Evolutionary conservation across 2,888 invertebrate species (phyloP).

Genomic region (Cremastinae sp.): DNA sequence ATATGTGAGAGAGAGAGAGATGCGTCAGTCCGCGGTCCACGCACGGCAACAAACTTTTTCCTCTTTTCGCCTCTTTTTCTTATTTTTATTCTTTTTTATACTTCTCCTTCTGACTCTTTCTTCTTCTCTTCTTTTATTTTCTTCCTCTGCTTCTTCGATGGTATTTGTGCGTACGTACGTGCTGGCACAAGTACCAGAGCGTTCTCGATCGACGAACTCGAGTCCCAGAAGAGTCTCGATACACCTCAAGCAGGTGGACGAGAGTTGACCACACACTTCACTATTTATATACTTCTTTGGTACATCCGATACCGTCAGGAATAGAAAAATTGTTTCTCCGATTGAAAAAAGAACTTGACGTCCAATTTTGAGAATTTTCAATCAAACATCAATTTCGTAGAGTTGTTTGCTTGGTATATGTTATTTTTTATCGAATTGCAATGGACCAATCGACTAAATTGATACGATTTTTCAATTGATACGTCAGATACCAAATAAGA

Average conservation of each 20-base stretch:
- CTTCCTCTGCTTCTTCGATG: constrained; percentile 12
- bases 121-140: not conserved
- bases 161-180: constrained; percentile 5
- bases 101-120: not conserved
- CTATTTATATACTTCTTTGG: constrained; percentile 23
- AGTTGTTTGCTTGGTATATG: too few relatives aligned
- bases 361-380: too few relatives aligned
- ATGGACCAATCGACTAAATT: too few relatives aligned
- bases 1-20: constrained; percentile 14
- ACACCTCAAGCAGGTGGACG: constrained; percentile 54
- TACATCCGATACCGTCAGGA: constrained; percentile 8
- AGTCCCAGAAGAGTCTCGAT: constrained; percentile 47
- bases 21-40: constrained; percentile 49
- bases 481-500: too few relatives aligned
- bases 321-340: constrained; percentile 10
- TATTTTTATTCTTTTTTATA: constrained; percentile 1
- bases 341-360: too few relatives aligned
- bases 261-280: constrained; percentile 48
- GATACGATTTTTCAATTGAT: too few relatives aligned
- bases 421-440: too few relatives aligned
- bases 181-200: constrained; percentile 3
- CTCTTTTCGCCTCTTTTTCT: not conserved
- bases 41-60: constrained; percentile 33
- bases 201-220: constrained; percentile 56
- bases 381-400: too few relatives aligned